Conservation (phyloP, 2,113 vertebrate genomes). For the Callospermophilus lateralis region DNA sequence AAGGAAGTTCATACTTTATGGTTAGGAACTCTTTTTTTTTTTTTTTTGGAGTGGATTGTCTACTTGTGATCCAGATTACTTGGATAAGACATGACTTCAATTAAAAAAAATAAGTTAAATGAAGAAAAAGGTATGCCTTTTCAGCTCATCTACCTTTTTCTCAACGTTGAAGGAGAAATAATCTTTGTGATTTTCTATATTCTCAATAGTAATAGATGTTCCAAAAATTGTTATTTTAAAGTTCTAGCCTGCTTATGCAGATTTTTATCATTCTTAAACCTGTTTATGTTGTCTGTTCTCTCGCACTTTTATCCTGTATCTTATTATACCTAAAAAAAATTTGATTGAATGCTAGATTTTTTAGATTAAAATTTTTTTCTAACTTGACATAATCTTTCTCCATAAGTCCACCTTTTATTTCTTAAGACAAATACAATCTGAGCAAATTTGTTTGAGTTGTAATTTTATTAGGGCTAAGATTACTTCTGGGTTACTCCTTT, state of each 20-base stretch:
- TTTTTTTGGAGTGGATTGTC: background rate
- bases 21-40: background rate
- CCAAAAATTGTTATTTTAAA: background rate
- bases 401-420: background rate
- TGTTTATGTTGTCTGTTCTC: background rate
- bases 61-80: background rate
- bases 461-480: background rate
- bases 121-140: background rate
- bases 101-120: background rate
- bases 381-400: background rate
- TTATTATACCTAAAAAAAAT: background rate
- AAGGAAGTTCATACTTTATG: background rate
- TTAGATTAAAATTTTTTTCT: background rate
- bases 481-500: background rate
- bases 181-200: background rate
- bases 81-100: background rate
- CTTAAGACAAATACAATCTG: background rate
- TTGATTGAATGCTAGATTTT: background rate
- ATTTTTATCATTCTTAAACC: background rate
- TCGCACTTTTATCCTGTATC: background rate
- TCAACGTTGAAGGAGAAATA: background rate
- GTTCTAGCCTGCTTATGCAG: background rate
- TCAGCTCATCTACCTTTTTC: background rate
- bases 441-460: background rate
- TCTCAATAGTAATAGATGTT: background rate